phyloP scores from a whole-genome alignment of 2,113 vertebrate species.

The Leptosomus discolor region DNA sequence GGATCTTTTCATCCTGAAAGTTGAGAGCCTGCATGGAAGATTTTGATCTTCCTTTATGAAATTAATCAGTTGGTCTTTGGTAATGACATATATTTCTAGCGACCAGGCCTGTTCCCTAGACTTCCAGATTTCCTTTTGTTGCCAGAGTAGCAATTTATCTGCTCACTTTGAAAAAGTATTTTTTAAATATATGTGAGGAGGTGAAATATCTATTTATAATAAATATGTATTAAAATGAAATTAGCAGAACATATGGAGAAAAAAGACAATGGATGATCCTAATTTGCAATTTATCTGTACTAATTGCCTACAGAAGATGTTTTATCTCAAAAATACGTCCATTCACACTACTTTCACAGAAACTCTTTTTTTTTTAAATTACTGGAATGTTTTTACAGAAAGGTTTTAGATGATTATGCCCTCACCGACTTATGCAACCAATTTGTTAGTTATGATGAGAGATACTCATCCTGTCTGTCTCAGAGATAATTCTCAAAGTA shows the following conservation, averaged over 20 bases:
- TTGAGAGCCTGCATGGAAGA: not conserved
- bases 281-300: not conserved
- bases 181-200: not conserved
- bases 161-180: not conserved
- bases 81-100: not conserved
- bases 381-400: not conserved
- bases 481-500: not conserved
- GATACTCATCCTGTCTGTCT: not conserved
- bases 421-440: not conserved
- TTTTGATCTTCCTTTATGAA: not conserved
- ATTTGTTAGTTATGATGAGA: not conserved
- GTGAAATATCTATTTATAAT: not conserved
- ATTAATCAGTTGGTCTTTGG: not conserved
- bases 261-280: not conserved
- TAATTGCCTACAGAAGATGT: not conserved
- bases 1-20: not conserved
- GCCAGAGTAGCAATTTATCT: not conserved
- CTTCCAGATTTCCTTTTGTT: not conserved
- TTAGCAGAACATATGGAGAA: not conserved
- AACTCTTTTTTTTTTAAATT: not conserved
- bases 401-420: not conserved
- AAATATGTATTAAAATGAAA: not conserved
- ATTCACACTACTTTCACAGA: slow-evolving; percentile 18
- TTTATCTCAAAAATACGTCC: not conserved
- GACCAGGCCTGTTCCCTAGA: not conserved